Evolutionary conservation across 2,113 vertebrate species (phyloP).

Genomic region (Zapornia atra): DNA sequence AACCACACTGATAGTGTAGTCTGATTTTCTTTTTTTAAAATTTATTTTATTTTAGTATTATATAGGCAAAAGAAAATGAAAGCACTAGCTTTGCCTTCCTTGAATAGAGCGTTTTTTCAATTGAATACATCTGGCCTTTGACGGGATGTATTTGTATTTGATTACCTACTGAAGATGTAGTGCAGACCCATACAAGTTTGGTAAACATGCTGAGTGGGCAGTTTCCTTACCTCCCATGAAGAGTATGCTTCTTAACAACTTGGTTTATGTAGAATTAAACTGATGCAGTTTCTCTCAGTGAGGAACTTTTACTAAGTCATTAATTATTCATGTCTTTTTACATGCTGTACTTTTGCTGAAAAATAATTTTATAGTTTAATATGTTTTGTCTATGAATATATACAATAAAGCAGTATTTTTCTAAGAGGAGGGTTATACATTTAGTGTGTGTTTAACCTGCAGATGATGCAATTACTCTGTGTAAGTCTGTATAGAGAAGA

Average conservation of each 20-base stretch:
- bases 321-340: background rate
- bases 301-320: background rate
- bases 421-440: background rate
- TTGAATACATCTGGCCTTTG: constrained; percentile 14
- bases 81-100: background rate
- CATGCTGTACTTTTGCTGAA: background rate
- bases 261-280: background rate
- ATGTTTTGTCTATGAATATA: background rate
- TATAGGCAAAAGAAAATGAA: background rate
- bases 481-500: background rate
- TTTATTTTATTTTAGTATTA: background rate
- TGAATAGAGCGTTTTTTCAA: background rate
- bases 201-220: constrained; percentile 11
- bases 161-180: constrained; percentile 16
- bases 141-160: background rate
- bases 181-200: background rate
- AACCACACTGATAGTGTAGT: background rate
- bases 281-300: background rate
- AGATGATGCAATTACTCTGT: background rate
- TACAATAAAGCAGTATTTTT: background rate
- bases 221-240: constrained; percentile 1
- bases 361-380: background rate
- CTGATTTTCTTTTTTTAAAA: background rate
- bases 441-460: background rate
- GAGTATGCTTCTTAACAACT: background rate